A percentile compares a stretch with the other conserved stretches of the same genome.
Conservation (phyloP, 2,888 invertebrate species). For the Leptopilina myrica region DNA sequence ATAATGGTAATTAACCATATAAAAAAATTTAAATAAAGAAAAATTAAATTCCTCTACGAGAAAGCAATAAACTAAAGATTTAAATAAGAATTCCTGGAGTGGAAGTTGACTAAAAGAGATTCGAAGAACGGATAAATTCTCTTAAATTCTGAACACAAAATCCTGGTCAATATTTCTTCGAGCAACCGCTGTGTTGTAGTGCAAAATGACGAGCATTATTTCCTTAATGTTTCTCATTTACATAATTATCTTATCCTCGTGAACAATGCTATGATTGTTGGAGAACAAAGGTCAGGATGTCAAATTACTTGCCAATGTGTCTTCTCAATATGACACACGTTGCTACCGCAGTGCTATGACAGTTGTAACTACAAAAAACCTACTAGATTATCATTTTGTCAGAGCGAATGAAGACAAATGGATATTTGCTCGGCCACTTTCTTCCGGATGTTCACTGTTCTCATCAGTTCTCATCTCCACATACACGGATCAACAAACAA, state of each 20-base stretch:
- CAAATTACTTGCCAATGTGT: slow-evolving; percentile 10
- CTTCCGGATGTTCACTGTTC: slow-evolving; percentile 26
- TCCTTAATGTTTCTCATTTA: background rate
- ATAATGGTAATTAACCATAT: no score
- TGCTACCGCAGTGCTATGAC: slow-evolving; percentile 16
- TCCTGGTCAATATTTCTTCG: background rate
- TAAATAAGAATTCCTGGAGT: no score
- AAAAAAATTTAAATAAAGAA: no score
- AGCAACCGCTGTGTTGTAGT: background rate
- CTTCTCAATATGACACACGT: background rate
- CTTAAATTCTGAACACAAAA: background rate
- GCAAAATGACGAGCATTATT: background rate
- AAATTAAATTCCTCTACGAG: no score
- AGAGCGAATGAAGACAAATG: slow-evolving; percentile 35
- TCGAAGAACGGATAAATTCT: background rate
- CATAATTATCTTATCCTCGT: background rate
- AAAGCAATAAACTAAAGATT: no score
- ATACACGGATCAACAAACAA: background rate
- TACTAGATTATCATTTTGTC: slow-evolving; percentile 33
- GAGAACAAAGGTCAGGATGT: slow-evolving; percentile 31
- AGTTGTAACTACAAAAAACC: slow-evolving; percentile 30
- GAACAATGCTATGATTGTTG: background rate
- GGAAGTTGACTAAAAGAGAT: background rate
- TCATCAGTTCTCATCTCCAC: slow-evolving; percentile 19
- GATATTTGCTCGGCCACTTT: slow-evolving; percentile 32